Percentiles rank a stretch among this genome's conserved stretches.
These are phyloP conservation scores for Pocota personata DNA, from an alignment of 2,888 invertebrate genomes.

Conservation along the genomic window DNA sequence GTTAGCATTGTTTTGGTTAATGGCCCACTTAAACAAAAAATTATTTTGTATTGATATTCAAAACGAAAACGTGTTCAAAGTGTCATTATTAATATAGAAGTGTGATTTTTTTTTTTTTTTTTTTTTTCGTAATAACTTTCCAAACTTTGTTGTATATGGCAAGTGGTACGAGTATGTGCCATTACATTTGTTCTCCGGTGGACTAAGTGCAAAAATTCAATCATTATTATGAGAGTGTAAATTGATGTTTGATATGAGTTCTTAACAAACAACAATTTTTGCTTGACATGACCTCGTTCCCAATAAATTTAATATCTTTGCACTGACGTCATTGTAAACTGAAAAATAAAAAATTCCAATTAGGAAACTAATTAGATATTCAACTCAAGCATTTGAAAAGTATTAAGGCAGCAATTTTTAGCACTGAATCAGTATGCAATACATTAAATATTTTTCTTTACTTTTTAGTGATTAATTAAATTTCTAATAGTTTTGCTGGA, in stretches of 20 bases:
- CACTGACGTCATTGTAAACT: conserved; percentile 37
- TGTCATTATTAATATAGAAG: conserved; percentile 39
- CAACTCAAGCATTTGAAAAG: not conserved
- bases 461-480: not conserved
- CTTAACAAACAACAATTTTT: not conserved
- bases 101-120: conserved; percentile 54
- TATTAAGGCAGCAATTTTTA: not conserved
- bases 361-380: conserved; percentile 23
- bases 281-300: conserved; percentile 48
- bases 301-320: conserved; percentile 35
- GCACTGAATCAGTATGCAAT: not conserved
- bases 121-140: conserved; percentile 36
- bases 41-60: not conserved
- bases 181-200: not conserved
- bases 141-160: not conserved
- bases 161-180: conserved; percentile 10
- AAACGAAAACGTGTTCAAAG: conserved; percentile 43
- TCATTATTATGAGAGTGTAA: conserved; percentile 18
- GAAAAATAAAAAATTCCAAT: not conserved
- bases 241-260: conserved; percentile 39
- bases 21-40: conserved; percentile 46
- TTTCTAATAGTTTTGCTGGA: not conserved
- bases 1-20: conserved; percentile 18
- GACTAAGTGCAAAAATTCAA: not conserved
- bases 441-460: not conserved